phyloP scores from a whole-genome alignment of 2,888 invertebrate genomes.

The Rambutsinella grinnellia region DNA sequence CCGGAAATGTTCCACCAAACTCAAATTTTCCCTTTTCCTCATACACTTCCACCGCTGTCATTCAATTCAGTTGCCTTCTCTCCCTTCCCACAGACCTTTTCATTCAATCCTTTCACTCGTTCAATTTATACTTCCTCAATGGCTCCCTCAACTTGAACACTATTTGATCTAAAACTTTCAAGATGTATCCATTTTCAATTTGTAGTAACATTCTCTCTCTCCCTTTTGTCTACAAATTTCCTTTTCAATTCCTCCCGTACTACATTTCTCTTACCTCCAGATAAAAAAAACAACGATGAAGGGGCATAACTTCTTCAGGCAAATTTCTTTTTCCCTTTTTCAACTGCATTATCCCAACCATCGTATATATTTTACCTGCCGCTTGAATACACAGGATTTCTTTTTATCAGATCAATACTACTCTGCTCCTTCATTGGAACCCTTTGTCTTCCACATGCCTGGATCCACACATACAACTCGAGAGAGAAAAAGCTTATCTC shows the following conservation, averaged over 20 bases:
- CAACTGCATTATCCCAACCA: background rate
- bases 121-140: constrained; percentile 54
- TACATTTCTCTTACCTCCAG: background rate
- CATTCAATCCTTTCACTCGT: constrained; percentile 49
- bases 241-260: background rate
- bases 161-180: constrained; percentile 54
- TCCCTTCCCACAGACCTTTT: constrained; percentile 27
- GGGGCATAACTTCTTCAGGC: too few species aligned
- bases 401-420: constrained; percentile 53
- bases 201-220: background rate
- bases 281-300: too few species aligned
- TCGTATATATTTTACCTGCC: constrained; percentile 38
- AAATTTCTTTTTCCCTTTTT: background rate
- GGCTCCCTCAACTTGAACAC: constrained; percentile 45
- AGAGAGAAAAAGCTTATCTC: constrained; percentile 20
- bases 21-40: background rate
- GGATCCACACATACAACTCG: too few species aligned
- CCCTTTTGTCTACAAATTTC: background rate
- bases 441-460: constrained; percentile 20
- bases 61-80: constrained; percentile 30
- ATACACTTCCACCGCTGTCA: constrained; percentile 1
- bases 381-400: constrained; percentile 35
- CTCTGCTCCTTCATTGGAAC: too few species aligned
- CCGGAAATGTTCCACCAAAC: constrained; percentile 7
- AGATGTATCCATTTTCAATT: constrained; percentile 49